phyloP scores from a whole-genome alignment of 1,140 invertebrate species.

The Tigriopus japonicus region DNA sequence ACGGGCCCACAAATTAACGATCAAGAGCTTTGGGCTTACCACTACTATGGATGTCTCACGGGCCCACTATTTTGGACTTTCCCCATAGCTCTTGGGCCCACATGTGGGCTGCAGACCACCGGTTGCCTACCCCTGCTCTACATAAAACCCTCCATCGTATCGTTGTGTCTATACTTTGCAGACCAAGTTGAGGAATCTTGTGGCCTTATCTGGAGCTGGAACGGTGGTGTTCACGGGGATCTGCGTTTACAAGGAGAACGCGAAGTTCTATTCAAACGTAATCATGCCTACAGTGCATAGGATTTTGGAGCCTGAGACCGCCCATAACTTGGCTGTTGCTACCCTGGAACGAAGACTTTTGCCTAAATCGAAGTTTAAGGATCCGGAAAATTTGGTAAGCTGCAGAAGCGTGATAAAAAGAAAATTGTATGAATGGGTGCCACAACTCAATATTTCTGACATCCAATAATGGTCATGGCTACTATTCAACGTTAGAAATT shows the following conservation, averaged over 20 bases:
- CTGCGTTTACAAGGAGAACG: not conserved
- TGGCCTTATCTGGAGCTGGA: not conserved
- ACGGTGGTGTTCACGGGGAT: not conserved
- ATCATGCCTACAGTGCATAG: not conserved
- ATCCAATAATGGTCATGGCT: not conserved
- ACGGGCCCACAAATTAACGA: too few species aligned
- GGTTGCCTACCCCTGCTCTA: too few species aligned
- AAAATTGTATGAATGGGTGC: too few species aligned
- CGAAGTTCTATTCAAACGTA: not conserved
- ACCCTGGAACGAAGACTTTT: constrained; percentile 52
- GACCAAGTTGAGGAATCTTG: too few species aligned
- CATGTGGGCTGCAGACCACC: too few species aligned
- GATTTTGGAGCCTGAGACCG: constrained; percentile 46
- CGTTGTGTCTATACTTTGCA: too few species aligned
- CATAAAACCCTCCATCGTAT: too few species aligned
- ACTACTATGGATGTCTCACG: too few species aligned
- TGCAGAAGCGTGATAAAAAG: not conserved
- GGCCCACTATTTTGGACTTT: too few species aligned
- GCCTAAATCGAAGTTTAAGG: constrained; percentile 34
- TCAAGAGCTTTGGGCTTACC: too few species aligned
- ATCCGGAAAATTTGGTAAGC: constrained; percentile 40
- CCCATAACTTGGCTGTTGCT: constrained; percentile 52
- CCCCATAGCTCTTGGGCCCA: too few species aligned
- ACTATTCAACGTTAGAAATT: constrained; percentile 1
- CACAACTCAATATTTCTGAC: not conserved